Evolutionary conservation across 1,140 invertebrate genomes (phyloP), one percentile per base, ranked within the genome.

Genomic region (Drosophila ogumai): DNA sequence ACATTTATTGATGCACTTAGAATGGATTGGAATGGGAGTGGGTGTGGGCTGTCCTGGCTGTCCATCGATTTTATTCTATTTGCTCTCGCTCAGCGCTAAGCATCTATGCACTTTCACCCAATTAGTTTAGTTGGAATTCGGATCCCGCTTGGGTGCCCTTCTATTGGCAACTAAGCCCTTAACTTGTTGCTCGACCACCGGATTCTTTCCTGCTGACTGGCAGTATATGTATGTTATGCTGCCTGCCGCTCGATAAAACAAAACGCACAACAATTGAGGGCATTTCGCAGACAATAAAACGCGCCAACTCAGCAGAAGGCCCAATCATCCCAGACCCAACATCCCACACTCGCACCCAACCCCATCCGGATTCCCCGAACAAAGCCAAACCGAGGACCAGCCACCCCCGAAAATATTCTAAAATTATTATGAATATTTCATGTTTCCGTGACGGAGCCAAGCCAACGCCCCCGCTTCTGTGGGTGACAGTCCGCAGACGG

Each of bases 1-100:
- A 88, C 75, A 88, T 86, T 81, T 81, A 88, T 88, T 88, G 84
- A 90, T 88, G 84, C 84, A 88, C 77, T 88, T 75, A 69, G 68
- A 58, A 60, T 47, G 75, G 65, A 25, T 44, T 36, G 52, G 32
- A 36, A 19, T 15, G 50, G 40, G 55, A 55, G 31, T 25, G 19
- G 17, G 17, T 46, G 8, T n/a, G 4, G n/a, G 15, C 60, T 54
- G 17, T 12, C 55, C 75, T n/a, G 25, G 15, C 60, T 54, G 17
- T 13, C 55, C 75, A 88, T 88, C 77, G 84, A 90, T 88, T 88
- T 90, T 74, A 47, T 59, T 88, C 52, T 79, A 61, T 82, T 82
- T 82, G 69, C 63, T 61, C 32, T 61, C 38, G 22, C 47, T 44
- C 41, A 19, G 47, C 52, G 40, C 19, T 60, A 65, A 64, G 47